A percentile compares a stretch with the other conserved stretches of the same genome.
phyloP scores from a whole-genome alignment of 2,113 vertebrate species.

The Anolis sagrei region DNA sequence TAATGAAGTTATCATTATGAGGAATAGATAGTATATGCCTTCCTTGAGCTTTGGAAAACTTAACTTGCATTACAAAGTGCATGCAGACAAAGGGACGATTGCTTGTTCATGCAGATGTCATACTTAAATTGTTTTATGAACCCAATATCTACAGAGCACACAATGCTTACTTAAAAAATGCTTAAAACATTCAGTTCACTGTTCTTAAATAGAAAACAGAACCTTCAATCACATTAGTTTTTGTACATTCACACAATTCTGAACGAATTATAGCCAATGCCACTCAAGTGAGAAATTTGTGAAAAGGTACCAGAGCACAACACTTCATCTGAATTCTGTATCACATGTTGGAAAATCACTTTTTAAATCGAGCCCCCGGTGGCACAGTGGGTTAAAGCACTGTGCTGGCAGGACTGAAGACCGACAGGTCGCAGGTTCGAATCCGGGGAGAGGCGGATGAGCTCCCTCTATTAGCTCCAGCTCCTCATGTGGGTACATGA shows the following conservation, averaged over 20 bases:
- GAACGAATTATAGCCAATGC: too few relatives aligned
- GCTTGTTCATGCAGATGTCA: constrained; percentile 15
- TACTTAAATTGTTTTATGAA: constrained; percentile 33
- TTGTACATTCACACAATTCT: too few relatives aligned
- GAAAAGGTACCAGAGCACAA: not conserved
- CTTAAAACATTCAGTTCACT: not conserved
- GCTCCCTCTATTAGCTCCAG: too few relatives aligned
- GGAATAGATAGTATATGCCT: constrained; percentile 58
- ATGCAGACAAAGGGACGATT: constrained; percentile 37
- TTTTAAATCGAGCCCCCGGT: too few relatives aligned
- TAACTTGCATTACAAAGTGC: constrained; percentile 26
- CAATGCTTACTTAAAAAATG: constrained; percentile 8
- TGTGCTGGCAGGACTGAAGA: too few relatives aligned
- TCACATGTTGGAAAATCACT: not conserved
- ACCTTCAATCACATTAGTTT: not conserved
- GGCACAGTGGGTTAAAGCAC: too few relatives aligned
- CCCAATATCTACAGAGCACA: not conserved
- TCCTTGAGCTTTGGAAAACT: constrained; percentile 44
- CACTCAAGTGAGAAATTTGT: not conserved
- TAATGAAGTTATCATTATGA: constrained; percentile 52
- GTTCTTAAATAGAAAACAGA: not conserved
- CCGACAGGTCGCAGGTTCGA: too few relatives aligned
- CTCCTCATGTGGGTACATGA: too few relatives aligned
- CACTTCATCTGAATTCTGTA: not conserved
- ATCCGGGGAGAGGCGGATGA: too few relatives aligned